Evolutionary conservation across 2,113 vertebrate genomes (phyloP), one percentile per base, ranked within the genome.

Genomic region (Alaudala cheleensis): DNA sequence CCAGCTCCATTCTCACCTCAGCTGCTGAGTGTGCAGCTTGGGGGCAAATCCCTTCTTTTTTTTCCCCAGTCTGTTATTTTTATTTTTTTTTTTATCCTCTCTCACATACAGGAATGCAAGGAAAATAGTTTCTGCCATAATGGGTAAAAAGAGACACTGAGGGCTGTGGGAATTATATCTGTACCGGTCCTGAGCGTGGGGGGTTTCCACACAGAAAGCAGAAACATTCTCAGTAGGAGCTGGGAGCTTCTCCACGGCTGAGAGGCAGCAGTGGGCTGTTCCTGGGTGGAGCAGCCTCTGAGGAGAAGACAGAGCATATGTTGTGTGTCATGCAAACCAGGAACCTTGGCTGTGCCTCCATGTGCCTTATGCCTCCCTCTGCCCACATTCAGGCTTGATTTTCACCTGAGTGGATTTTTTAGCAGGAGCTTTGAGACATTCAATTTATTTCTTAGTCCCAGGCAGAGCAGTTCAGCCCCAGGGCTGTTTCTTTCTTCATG

Each of bases 301-400:
- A 33, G 53, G 85, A 93, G 92, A 10, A 95, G 69, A 14, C 70
- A 79, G 82, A 95, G 56, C 82, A 90, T 87, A 88, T 90, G 86
- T 8, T 65, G 42, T 50, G 51, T 40, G 78, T 60, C 85, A 21
- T 49, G 49, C 13, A 45, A 86, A 58, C 42, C 7, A 2, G 87
- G 81, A 92, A 29, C 33, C 4, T 66, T 31, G 62, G 24, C 81
- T 37, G 0, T 64, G 60, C 64, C 80, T 80, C 61, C 37, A 0
- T 45, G 0, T 56, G 77, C 92, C 71, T 92, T 54, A 44, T 66
- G 56, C 51, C 80, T 88, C 37, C 71, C 13, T 51, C 85, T 96
- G 83, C 95, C 81, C 67, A 50, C 65, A 2, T 31, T 77, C 57
- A n/a, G 57, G 44, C 85, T 71, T 8, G 6, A 1, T 83, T 88